Evolutionary conservation across 1,140 invertebrate genomes (phyloP), one percentile per base, ranked within the genome.

Genomic region (Calosoma granatense): DNA sequence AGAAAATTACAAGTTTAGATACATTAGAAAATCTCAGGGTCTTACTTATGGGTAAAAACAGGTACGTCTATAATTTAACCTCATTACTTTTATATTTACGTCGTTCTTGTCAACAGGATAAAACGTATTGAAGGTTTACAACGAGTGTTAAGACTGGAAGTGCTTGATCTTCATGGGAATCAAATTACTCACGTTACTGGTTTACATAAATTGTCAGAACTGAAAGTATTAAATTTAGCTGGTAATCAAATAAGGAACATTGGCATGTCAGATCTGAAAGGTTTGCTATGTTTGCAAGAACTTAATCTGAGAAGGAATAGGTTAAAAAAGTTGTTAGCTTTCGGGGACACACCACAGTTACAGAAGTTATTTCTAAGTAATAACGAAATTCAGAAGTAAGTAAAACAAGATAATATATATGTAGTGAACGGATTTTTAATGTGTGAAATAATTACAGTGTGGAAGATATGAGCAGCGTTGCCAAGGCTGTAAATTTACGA

Each of bases 151-250:
- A 87, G 88, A 71, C 70, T 92, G 59, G 89, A 92, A 76, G 89
- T 94, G n/a, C 72, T 94, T 53, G 92, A 96, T 75, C 75, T 94
- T 57, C 92, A 96, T 73, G 91, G 90, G 4, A 94, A 94, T 74
- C 86, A 90, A 70, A 87, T 94, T 60, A 74, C 75, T 26, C 81
- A 80, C 63, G 68, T 87, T 26, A 73, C 77, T 23, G 83, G 84
- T 41, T 68, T 88, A 26, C 76, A 72, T 30, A 75, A 74, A 59
- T 72, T 86, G 36, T 60, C 65, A 2, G 84, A 90, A 60, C 72
- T 96, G 1, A 90, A 94, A 74, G 90, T 94, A 0, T 74, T 96
- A 4, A 96, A 96, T 76, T 78, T 95, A 60, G 92, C 92, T 30
- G 92, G 91, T 0, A 96, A 96, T 73, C 84, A 88, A 67, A 85